These are phyloP conservation scores for Drosophila oshimai DNA, from an alignment of 1,140 invertebrate species.

Conservation along the genomic window DNA sequence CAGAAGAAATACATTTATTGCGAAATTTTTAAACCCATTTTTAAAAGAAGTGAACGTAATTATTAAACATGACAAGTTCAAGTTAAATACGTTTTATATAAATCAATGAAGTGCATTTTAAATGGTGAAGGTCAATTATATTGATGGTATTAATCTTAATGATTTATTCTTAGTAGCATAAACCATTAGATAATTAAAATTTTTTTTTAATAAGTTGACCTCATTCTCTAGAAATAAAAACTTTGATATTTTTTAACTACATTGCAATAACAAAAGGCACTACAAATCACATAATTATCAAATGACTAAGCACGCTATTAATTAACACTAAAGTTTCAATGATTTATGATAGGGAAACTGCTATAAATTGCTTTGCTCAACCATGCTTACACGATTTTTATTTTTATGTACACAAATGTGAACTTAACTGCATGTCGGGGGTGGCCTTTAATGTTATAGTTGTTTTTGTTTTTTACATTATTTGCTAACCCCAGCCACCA, in stretches of 20 bases:
- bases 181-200: no score
- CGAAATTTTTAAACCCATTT: no score
- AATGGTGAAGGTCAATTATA: no score
- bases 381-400: constrained; percentile 7
- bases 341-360: constrained; percentile 23
- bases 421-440: constrained; percentile 9
- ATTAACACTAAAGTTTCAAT: constrained; percentile 20
- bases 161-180: no score
- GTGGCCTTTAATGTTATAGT: constrained; percentile 46
- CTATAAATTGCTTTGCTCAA: constrained; percentile 7
- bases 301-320: constrained; percentile 36
- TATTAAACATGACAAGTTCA: no score
- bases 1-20: no score
- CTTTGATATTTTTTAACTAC: neutral
- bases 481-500: constrained; percentile 40
- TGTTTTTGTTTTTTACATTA: constrained; percentile 54
- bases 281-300: constrained; percentile 33
- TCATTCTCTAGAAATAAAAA: neutral
- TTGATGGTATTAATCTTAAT: no score
- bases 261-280: neutral
- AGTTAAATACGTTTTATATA: no score
- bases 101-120: no score
- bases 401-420: constrained; percentile 17
- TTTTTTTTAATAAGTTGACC: no score
- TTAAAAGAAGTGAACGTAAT: no score